Base-by-base conservation (phyloP, 2,113 vertebrate species). In the Rhinolophus sinicus region DNA sequence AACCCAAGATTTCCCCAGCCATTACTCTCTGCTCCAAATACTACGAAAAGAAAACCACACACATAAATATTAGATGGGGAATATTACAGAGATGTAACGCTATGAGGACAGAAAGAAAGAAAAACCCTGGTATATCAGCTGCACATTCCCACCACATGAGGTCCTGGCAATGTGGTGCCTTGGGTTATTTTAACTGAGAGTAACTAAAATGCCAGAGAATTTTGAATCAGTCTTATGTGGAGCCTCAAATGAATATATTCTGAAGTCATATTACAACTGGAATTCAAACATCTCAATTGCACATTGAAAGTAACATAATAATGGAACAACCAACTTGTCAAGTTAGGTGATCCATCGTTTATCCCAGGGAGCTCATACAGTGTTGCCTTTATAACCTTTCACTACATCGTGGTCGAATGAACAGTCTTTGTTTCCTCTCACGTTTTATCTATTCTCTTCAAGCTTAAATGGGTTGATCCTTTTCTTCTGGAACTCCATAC, bases 181-280 rank as follows among this genome's bases (percentile, higher is more conserved):
- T 73, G 47, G 72, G 58, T 33, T 38, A n/a, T 85, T 50, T 91
- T 91, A 95, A 77, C 72, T 65, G 82, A 96, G 28, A 96, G 15
- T 88, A 69, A 76, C 22, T 91, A 94, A 97, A 54, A 73, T 35
- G 60, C 58, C 78, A 77, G 82, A 70, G 76, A 96, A 77, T 93
- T 97, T 94, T 77, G 35, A 88, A 65, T 82, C 81, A 65, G 24
- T 77, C 33, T 73, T 83, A 95, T 91, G 44, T 94, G 50, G 9
- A 92, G 60, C 33, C 65, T 73, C 86, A 85, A 52, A 73, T 72
- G 86, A 96, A 87, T 69, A 28, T 81, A 90, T 47, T 85, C 89
- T 82, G 73, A 81, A 83, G 50, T 80, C 56, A 28, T 80, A 60
- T 44, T 62, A 38, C 18, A 56, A 67, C 52, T 93, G 52, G 67